Base-by-base conservation (phyloP, 37 sponge, comb jelly and placozoan genomes). In the Tethya wilhelma region DNA sequence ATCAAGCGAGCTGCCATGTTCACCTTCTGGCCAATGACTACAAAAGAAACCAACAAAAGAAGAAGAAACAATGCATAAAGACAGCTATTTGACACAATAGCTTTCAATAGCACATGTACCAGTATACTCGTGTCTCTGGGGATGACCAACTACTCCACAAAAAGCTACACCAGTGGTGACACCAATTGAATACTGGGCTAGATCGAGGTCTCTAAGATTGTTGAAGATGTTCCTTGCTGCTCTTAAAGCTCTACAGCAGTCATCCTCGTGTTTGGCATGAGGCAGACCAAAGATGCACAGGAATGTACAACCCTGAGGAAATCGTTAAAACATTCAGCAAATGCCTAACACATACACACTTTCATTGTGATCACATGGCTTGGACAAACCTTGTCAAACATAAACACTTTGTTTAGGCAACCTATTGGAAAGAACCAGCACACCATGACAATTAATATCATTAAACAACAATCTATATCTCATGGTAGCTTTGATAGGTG, bases 101-200 rank as follows among this genome's bases (percentile, higher is more conserved):
- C 17, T 12, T 72, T 4, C 26, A 14, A 26, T 56, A 60, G 9
- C 8, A 33, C 12, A 46, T 56, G 20, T 2, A 93, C 91, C 97
- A 53, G 95, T 94, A 67, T 93, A 97, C 69, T 97, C 98, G 58
- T 97, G 98, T 14, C 98, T 79, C 59, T 84, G 84, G 1, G 90
- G 85, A 73, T 97, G 98, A 5, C 98, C 98, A 14, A 97, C 95
- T 17, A 97, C 95, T 20, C 98, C 98, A 86, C 95, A 97, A 55
- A 97, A 94, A 1, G 95, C 94, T 30, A 80, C 72, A 23, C 98
- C 98, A 20, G 95, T 97, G 19, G 95, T 94, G 2, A 97, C 86
- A 0, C 98, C 98, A 60, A 95, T 83, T n/a, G 94, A 92, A 38
- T 75, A 59, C 7, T 87, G 73, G 28, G 74, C 79, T 9, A 87